Conservation (phyloP, 2,888 invertebrate species). For the Rhogogaster chlorosoma region DNA sequence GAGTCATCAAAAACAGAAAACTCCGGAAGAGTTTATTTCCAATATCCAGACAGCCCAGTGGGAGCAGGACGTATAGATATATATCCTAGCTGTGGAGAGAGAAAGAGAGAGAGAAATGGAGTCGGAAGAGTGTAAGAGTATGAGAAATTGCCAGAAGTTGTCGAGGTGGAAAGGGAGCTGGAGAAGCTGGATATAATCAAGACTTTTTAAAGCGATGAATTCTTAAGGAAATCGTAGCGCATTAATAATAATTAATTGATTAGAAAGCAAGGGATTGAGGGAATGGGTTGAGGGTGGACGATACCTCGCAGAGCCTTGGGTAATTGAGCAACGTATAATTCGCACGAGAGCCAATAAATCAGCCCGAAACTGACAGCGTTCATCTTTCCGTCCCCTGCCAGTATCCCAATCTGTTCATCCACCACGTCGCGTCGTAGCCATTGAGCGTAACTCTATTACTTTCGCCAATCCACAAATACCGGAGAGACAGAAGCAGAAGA, state of each 20-base stretch:
- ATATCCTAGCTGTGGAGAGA: too few relatives aligned
- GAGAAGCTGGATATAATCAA: conserved; percentile 27
- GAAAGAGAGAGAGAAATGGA: background rate
- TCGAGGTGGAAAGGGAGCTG: background rate
- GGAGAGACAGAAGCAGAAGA: background rate
- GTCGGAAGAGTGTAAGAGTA: background rate
- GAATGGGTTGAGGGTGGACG: background rate
- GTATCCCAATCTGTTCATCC: conserved; percentile 43
- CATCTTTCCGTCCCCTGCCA: conserved; percentile 16
- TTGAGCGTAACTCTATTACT: conserved; percentile 47
- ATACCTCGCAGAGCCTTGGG: background rate
- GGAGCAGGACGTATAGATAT: background rate
- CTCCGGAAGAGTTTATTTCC: conserved; percentile 38
- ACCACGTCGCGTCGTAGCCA: conserved; percentile 1
- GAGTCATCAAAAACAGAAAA: conserved; percentile 34
- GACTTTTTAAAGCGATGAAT: conserved; percentile 10
- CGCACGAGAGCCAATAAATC: conserved; percentile 41
- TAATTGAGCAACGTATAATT: conserved; percentile 36
- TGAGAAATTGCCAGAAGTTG: conserved; percentile 5
- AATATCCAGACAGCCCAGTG: background rate
- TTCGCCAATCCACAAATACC: conserved; percentile 41
- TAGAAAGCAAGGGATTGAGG: background rate
- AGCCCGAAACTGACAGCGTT: conserved; percentile 39
- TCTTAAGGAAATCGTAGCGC: background rate
- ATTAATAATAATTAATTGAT: conserved; percentile 33